Conservation (phyloP, 2,888 invertebrate species). For the Cheilosia vernalis region DNA sequence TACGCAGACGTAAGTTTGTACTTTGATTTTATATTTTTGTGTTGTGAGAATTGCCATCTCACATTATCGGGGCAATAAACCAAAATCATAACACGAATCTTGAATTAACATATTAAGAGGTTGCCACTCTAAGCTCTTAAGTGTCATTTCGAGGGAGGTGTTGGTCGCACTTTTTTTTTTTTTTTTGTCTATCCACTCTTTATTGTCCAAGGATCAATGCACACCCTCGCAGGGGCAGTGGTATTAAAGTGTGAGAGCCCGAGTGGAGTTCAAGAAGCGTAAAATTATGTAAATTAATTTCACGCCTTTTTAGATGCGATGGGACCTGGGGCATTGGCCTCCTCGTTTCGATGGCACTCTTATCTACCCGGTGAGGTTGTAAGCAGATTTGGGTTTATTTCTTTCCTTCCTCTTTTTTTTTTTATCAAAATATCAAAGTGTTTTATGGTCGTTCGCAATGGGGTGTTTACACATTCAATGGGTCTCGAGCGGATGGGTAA, state of each 20-base stretch:
- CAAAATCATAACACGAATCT: conserved; percentile 65
- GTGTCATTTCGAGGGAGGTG: conserved; percentile 53
- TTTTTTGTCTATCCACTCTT: conserved; percentile 62
- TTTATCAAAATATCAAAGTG: conserved; percentile 61
- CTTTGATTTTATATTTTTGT: conserved; percentile 2
- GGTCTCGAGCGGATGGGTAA: conserved; percentile 45
- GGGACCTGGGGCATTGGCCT: conserved; percentile 65
- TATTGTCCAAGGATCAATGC: conserved; percentile 76
- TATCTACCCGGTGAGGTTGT: conserved; percentile 64
- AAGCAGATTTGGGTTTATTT: conserved; percentile 45
- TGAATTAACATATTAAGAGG: conserved; percentile 74
- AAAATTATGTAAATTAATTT: conserved; percentile 84
- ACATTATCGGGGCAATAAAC: conserved; percentile 70
- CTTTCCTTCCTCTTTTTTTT: conserved; percentile 3
- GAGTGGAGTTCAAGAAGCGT: conserved; percentile 83
- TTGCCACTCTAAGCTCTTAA: conserved; percentile 65
- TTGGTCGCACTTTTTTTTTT: conserved; percentile 25
- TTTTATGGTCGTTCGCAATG: conserved; percentile 68
- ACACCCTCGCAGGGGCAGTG: conserved; percentile 68
- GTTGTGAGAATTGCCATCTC: conserved; percentile 65
- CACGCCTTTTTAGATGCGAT: conserved; percentile 83
- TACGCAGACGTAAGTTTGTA: not conserved
- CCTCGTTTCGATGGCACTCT: conserved; percentile 53
- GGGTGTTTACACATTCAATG: conserved; percentile 74
- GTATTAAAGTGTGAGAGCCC: conserved; percentile 76